Evolutionary conservation across 1,140 invertebrate genomes (phyloP).

Genomic region (Diorhabda carinulata): DNA sequence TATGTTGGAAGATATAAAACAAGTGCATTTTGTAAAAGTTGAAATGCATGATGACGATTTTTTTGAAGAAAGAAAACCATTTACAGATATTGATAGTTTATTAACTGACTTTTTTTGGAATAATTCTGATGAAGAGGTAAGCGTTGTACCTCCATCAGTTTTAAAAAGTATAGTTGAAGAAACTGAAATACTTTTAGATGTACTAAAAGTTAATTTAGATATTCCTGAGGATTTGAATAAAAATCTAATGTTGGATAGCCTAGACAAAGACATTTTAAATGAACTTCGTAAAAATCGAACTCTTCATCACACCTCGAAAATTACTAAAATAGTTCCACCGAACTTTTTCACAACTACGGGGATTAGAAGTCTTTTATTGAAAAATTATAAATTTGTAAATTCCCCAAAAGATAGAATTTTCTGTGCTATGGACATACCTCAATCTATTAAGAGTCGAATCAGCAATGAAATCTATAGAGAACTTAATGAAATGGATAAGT

Average conservation of each 20-base stretch:
- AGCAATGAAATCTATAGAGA: neutral
- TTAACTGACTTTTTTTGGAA: neutral
- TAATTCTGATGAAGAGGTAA: neutral
- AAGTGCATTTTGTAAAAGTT: too few species aligned
- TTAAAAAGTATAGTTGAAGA: constrained; percentile 4
- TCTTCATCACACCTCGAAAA: constrained; percentile 3
- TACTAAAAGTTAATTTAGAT: constrained; percentile 26
- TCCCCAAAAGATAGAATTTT: constrained; percentile 15
- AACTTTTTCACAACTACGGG: constrained; percentile 32
- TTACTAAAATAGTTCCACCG: constrained; percentile 25
- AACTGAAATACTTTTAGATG: constrained; percentile 15
- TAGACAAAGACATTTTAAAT: constrained; percentile 24
- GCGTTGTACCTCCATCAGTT: neutral
- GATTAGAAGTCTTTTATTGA: constrained; percentile 31
- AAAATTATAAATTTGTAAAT: constrained; percentile 23
- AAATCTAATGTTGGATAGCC: constrained; percentile 17
- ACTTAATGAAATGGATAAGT: neutral
- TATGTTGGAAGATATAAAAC: too few species aligned
- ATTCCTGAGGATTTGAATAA: constrained; percentile 26
- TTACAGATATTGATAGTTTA: neutral
- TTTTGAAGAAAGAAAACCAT: too few species aligned
- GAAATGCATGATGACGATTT: too few species aligned
- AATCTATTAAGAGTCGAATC: neutral
- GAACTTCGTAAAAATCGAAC: constrained; percentile 10
- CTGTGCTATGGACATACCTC: constrained; percentile 4